Conservation (phyloP, 2,797 vertebrate species). For the Coendou prehensilis region DNA sequence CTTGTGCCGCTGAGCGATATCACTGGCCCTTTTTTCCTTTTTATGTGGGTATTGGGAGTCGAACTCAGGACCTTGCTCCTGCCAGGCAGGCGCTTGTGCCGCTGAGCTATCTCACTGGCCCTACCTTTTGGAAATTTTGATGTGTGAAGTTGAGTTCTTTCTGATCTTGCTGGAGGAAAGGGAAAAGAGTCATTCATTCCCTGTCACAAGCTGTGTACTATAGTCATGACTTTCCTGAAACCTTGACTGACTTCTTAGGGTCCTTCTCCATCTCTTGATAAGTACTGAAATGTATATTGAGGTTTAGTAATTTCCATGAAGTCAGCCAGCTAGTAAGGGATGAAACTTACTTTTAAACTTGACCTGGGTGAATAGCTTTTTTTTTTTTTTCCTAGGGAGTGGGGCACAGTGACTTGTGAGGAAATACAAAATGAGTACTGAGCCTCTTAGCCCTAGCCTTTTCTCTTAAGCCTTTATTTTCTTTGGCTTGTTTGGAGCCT, state of each 20-base stretch:
- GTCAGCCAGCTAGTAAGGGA: background rate
- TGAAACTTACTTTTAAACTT: slow-evolving; percentile 26
- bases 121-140: slow-evolving; percentile 32
- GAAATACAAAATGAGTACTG: background rate
- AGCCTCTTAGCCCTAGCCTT: background rate
- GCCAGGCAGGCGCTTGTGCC: too few species aligned
- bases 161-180: background rate
- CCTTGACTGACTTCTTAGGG: background rate
- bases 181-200: background rate
- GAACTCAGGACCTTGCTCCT: too few species aligned
- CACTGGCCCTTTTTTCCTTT: too few species aligned
- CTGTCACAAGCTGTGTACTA: background rate
- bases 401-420: background rate
- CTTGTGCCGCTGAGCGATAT: too few species aligned
- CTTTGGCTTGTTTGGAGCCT: slow-evolving; percentile 43
- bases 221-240: background rate
- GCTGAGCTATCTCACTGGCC: too few species aligned
- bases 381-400: background rate
- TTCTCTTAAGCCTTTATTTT: slow-evolving; percentile 55
- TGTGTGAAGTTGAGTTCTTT: slow-evolving; percentile 28
- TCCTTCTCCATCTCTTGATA: background rate
- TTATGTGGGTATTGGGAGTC: too few species aligned
- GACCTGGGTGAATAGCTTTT: background rate
- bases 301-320: background rate
- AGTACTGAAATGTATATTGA: background rate